Conservation (phyloP, 2,888 invertebrate species). For the Tridacna gigas region DNA sequence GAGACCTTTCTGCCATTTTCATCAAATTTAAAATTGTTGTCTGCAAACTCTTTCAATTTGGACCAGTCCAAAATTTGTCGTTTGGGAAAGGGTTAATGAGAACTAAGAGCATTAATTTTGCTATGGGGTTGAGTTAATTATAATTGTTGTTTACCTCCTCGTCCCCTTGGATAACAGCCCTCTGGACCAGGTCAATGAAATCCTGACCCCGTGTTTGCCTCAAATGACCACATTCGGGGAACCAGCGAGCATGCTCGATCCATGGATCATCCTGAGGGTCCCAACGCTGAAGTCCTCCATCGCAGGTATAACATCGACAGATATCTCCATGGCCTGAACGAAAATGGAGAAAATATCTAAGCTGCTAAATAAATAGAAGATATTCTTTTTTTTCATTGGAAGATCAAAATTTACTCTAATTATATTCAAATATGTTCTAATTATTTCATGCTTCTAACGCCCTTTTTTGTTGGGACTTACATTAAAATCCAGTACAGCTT, state of each 20-base stretch:
- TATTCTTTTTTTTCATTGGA: no score
- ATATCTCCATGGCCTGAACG: constrained; percentile 36
- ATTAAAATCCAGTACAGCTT: no score
- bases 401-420: no score
- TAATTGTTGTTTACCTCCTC: not conserved
- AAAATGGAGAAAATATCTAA: not conserved
- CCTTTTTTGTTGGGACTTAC: no score
- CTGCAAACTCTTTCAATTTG: not conserved
- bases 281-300: constrained; percentile 66
- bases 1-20: no score
- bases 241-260: constrained; percentile 70
- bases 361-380: no score
- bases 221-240: constrained; percentile 62
- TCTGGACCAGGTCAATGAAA: constrained; percentile 61
- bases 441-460: no score
- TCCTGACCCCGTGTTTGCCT: constrained; percentile 54
- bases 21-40: no score
- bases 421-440: no score
- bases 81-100: not conserved
- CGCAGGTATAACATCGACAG: constrained; percentile 56
- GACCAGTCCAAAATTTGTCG: not conserved
- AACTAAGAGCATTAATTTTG: not conserved
- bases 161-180: constrained; percentile 23
- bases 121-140: not conserved
- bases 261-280: constrained; percentile 66